Percentiles rank a stretch among this genome's conserved stretches.
Evolutionary conservation across 2,113 vertebrate genomes (phyloP).

Genomic region (Carettochelys insculpta): DNA sequence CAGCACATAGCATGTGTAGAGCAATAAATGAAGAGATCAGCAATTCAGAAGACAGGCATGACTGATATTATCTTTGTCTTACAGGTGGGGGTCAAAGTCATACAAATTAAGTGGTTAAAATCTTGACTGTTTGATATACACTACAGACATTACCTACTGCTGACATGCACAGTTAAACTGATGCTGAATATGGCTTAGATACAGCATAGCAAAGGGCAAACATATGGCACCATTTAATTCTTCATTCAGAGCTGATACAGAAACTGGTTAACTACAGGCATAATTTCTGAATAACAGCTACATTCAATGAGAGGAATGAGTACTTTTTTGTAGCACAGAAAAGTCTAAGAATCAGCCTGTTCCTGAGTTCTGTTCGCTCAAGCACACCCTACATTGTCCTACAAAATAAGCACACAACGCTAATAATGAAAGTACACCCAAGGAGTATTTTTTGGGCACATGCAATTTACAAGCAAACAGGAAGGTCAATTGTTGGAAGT

Average conservation of each 20-base stretch:
- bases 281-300: not conserved
- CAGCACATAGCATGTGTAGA: not conserved
- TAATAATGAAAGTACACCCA: not conserved
- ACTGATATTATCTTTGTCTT: not conserved
- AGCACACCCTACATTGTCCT: not conserved
- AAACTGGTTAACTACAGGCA: not conserved
- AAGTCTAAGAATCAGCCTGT: not conserved
- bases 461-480: not conserved
- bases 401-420: not conserved
- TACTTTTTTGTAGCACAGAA: not conserved
- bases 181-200: rapidly evolving
- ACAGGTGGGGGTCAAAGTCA: not conserved
- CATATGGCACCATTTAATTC: not conserved
- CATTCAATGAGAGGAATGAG: not conserved
- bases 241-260: not conserved
- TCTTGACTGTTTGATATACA: rapidly evolving
- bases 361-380: not conserved
- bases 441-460: not conserved
- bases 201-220: not conserved
- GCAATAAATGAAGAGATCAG: not conserved
- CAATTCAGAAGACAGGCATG: not conserved
- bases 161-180: not conserved
- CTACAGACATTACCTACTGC: rapidly evolving
- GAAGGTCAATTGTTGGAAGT: not conserved
- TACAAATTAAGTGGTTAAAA: not conserved